A percentile compares a stretch with the other conserved stretches of the same genome.
phyloP scores from a whole-genome alignment of 2,888 invertebrate species.

The Drosophila atripex region DNA sequence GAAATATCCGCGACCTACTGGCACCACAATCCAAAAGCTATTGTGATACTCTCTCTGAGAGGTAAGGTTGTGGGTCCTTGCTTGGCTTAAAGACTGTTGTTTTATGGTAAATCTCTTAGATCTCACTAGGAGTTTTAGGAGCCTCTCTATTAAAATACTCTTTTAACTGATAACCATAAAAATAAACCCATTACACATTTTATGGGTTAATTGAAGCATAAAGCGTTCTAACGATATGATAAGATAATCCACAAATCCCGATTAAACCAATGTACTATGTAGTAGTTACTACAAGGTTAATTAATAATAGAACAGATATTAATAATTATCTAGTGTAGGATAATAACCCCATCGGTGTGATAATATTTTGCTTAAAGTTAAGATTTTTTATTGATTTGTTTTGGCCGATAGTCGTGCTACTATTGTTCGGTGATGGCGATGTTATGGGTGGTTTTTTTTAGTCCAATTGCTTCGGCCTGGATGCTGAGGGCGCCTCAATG shows the following conservation, averaged over 20 bases:
- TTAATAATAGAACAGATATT: not conserved
- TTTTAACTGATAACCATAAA: not conserved
- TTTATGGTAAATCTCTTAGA: too few relatives aligned
- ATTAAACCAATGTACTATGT: not conserved
- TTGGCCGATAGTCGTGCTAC: slow-evolving; percentile 46
- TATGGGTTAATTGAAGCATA: too few relatives aligned
- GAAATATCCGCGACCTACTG: slow-evolving; percentile 54
- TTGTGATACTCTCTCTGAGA: slow-evolving; percentile 10
- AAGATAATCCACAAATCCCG: not conserved
- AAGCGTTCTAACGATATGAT: not conserved
- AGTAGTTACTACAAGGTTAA: not conserved
- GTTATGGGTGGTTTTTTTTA: slow-evolving; percentile 22
- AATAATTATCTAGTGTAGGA: not conserved
- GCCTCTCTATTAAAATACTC: too few relatives aligned
- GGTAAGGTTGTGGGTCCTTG: not conserved
- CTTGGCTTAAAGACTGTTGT: not conserved
- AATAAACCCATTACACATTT: not conserved
- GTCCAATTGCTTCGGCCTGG: slow-evolving; percentile 56
- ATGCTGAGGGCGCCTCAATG: too few relatives aligned
- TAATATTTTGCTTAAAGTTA: slow-evolving; percentile 1
- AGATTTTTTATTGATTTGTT: slow-evolving; percentile 72
- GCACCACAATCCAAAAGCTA: slow-evolving; percentile 55
- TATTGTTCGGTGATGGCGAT: too few relatives aligned
- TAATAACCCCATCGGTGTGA: slow-evolving; percentile 13
- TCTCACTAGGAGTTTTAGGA: too few relatives aligned